Evolutionary conservation across 2,113 vertebrate genomes (phyloP).

Genomic region (Melanostigma gelatinosum): DNA sequence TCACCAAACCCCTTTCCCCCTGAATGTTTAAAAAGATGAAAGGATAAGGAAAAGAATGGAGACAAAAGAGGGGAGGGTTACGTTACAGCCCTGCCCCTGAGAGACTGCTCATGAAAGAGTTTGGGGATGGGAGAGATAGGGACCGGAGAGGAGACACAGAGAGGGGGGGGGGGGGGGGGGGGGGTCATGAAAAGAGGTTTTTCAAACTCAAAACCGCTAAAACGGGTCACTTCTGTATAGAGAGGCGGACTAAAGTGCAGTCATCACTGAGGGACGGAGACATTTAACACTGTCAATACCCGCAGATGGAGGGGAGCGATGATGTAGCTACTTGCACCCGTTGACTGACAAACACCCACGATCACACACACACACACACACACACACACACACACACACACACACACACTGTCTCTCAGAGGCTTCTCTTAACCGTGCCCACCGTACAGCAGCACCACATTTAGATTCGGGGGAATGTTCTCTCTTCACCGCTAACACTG

Average conservation of each 20-base stretch:
- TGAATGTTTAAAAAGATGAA: conserved; percentile 86
- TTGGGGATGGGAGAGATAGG: conserved; percentile 82
- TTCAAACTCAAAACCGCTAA: conserved; percentile 65
- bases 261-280: conserved; percentile 60
- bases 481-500: background rate
- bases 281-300: conserved; percentile 63
- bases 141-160: conserved; percentile 75
- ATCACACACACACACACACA: background rate
- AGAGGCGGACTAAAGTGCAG: conserved; percentile 61
- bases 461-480: background rate
- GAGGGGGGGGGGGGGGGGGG: conserved; percentile 23
- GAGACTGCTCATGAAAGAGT: conserved; percentile 84
- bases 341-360: conserved; percentile 46
- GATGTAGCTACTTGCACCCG: conserved; percentile 46
- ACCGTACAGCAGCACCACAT: background rate
- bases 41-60: conserved; percentile 85
- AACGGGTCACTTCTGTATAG: conserved; percentile 73
- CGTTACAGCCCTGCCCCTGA: conserved; percentile 83
- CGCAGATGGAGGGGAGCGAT: conserved; percentile 43
- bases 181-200: conserved; percentile 71
- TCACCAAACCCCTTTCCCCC: conserved; percentile 75
- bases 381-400: background rate
- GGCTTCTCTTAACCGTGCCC: background rate
- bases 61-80: conserved; percentile 81
- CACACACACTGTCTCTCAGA: background rate